Evolutionary conservation across 92 coral and sea anemone species (phyloP), one percentile per base, ranked within the genome.

Genomic region (Siderastrea radians): DNA sequence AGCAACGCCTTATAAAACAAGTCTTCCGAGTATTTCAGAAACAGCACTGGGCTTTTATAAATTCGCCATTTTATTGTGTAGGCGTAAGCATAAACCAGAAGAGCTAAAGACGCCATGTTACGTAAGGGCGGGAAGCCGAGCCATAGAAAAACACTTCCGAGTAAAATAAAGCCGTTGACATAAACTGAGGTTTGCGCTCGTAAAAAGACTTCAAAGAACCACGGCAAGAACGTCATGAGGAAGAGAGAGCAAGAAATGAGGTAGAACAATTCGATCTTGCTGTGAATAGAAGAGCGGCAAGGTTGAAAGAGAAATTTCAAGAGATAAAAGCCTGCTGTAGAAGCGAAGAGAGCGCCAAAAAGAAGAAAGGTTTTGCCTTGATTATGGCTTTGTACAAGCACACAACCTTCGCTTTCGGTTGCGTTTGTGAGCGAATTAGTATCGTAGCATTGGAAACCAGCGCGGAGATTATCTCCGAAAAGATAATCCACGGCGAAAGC

Each of bases 401-500:
- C 14, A 43, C 84, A 79, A 1, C 86, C 86, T 46, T 71, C 67
- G 66, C 44, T 58, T 45, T 69, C 52, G 13, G 77, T 19, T n/a
- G 16, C 0, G 43, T 68, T 55, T 62, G 5, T 3, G 13, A 3
- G 53, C 12, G 82, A 58, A 10, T 47, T 4, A 49, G 6, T 12
- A 50, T 15, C 26, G 2, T 10, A 80, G 49, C 92, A 89, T 43
- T 75, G 54, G 49, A 82, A 82, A 7, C 88, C 92, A 8, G 74
- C 70, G 45, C 92, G 86, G 12, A 89, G 84, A 9, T 75, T 55
- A 44, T 89, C 84, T 6, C 92, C 92, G 19, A 89, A 79, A 0
- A 89, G 78, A 60, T 74, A 83, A 51, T 89, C 92, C 15, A 89
- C 92, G 5, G 80, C 59, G 78, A 83, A 84, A 54, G 92, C 92